Evolutionary conservation across 1,140 invertebrate genomes (phyloP).

Genomic region (Aphaenogaster rudis): DNA sequence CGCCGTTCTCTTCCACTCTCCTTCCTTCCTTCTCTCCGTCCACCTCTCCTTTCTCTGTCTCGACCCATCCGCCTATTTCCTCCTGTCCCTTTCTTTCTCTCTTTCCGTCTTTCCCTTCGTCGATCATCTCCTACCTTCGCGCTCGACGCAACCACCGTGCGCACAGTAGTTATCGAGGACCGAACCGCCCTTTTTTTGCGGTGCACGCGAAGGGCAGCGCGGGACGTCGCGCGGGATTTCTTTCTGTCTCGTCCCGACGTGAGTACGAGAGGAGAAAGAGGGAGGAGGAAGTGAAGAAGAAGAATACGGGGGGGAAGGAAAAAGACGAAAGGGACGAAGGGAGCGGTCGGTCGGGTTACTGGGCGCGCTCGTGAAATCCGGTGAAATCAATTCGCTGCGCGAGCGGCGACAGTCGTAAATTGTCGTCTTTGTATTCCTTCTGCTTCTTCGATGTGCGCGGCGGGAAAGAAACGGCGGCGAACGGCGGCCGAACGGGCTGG

Average conservation of each 20-base stretch:
- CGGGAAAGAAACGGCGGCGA: constrained; percentile 41
- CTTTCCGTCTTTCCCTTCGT: constrained; percentile 40
- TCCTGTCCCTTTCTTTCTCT: constrained; percentile 33
- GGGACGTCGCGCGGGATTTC: constrained; percentile 70
- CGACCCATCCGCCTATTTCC: constrained; percentile 32
- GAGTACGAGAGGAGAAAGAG: constrained; percentile 27
- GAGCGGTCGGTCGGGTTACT: constrained; percentile 47
- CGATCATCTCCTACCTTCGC: constrained; percentile 29
- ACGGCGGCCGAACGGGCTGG: constrained; percentile 19
- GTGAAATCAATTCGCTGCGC: constrained; percentile 73
- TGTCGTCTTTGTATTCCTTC: constrained; percentile 61
- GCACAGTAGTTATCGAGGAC: constrained; percentile 77
- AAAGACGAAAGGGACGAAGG: constrained; percentile 7
- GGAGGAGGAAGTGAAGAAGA: not conserved
- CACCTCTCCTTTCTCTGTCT: constrained; percentile 40
- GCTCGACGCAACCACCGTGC: constrained; percentile 63
- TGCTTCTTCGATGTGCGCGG: constrained; percentile 10
- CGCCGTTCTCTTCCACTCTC: constrained; percentile 16
- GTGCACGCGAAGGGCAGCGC: constrained; percentile 55
- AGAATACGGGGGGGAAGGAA: not conserved
- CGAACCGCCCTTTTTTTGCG: constrained; percentile 74
- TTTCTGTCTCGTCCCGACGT: constrained; percentile 67
- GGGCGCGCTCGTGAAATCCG: constrained; percentile 72
- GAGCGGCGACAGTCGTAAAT: constrained; percentile 69
- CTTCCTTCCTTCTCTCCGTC: constrained; percentile 1